Evolutionary conservation across 2,888 invertebrate genomes (phyloP).

Genomic region (Metellina segmentata): DNA sequence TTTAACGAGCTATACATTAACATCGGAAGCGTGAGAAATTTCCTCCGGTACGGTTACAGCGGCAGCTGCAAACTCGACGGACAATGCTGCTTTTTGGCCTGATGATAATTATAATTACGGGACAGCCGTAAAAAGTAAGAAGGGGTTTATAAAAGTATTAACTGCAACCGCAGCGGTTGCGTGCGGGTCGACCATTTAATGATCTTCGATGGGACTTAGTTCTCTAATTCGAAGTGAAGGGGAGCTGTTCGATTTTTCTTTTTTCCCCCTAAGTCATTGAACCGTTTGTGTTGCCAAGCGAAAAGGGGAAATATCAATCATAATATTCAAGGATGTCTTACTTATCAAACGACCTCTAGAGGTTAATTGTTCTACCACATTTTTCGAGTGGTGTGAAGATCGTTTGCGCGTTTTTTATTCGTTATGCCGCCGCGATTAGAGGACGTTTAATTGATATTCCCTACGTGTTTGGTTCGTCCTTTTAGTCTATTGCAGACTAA

Average conservation of each 20-base stretch:
- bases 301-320: neutral
- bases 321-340: slow-evolving; percentile 39
- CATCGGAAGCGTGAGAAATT: slow-evolving; percentile 72
- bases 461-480: too few relatives aligned
- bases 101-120: slow-evolving; percentile 64
- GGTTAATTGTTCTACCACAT: slow-evolving; percentile 43
- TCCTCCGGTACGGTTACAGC: slow-evolving; percentile 20
- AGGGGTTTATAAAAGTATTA: slow-evolving; percentile 49
- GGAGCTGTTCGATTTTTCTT: neutral
- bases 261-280: slow-evolving; percentile 42
- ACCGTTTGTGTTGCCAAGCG: slow-evolving; percentile 8
- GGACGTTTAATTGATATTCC: neutral
- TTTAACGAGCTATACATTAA: slow-evolving; percentile 74
- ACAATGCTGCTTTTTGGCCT: slow-evolving; percentile 44
- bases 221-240: slow-evolving; percentile 13
- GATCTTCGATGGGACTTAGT: slow-evolving; percentile 28
- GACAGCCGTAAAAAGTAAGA: slow-evolving; percentile 20
- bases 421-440: neutral
- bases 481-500: too few relatives aligned
- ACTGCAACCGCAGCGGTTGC: slow-evolving; percentile 52
- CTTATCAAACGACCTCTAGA: slow-evolving; percentile 6
- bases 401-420: neutral
- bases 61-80: slow-evolving; percentile 65
- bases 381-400: slow-evolving; percentile 3
- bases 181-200: slow-evolving; percentile 40